These are phyloP conservation scores for Cephalopterus ornatus DNA, from an alignment of 2,113 vertebrate species.

Conservation along the genomic window DNA sequence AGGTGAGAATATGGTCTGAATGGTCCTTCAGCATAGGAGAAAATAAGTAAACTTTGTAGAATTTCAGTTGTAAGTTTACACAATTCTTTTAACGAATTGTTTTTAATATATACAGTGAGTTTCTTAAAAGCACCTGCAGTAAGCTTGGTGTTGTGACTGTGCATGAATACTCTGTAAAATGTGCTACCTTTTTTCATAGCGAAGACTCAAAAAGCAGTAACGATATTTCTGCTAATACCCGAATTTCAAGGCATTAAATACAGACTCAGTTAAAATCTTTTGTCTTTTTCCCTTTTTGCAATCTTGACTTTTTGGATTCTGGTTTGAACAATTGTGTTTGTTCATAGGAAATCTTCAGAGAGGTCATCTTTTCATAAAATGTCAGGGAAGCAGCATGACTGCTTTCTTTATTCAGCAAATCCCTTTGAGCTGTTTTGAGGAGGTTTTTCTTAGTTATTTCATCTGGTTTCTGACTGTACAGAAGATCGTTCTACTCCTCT, in stretches of 20 bases:
- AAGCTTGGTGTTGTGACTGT: neutral
- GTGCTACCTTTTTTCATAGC: neutral
- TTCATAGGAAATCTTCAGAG: neutral
- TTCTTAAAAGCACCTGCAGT: neutral
- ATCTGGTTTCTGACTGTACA: neutral
- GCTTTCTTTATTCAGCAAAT: conserved; percentile 22
- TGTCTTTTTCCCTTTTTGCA: neutral
- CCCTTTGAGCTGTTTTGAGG: neutral
- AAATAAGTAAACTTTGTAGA: neutral
- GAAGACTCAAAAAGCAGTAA: neutral
- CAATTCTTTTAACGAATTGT: neutral
- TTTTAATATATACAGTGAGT: neutral
- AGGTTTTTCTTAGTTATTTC: conserved; percentile 17
- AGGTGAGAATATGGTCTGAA: neutral
- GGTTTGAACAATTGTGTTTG: neutral
- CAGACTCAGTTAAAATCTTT: neutral
- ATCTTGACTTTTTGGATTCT: neutral
- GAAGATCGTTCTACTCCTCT: neutral
- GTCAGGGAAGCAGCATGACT: neutral
- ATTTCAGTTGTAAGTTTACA: neutral
- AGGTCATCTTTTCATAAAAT: neutral
- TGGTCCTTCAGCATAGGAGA: neutral
- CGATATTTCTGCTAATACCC: neutral
- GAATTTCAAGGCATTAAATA: neutral
- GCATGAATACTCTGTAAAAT: neutral